Base-by-base conservation (phyloP, 2,113 vertebrate genomes). In the Oxygymnocypris stewartii region DNA sequence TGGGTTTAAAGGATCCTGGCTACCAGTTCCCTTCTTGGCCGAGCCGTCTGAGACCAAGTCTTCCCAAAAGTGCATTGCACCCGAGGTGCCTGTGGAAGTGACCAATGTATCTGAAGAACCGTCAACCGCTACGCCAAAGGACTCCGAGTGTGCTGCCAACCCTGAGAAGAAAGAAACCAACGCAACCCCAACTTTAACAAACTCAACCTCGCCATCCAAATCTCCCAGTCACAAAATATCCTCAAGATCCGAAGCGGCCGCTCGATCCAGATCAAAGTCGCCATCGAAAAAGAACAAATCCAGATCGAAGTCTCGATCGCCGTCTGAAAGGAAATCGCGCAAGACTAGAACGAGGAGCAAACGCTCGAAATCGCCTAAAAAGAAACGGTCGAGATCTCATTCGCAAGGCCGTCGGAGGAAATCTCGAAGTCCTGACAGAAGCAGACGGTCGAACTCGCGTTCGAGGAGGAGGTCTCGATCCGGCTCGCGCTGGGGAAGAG, bases 391-490 rank as follows among this genome's bases (percentile, higher is more conserved):
- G 3, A 92, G 90, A 35, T 93, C 92, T 42, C 86, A 76, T 71
- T 92, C 93, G 0, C 82, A 79, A 6, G 51, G 65, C 1, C 79
- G 61, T 20, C 88, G 84, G 71, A 92, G 84, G 42, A 87, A 80
- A 6, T 92, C 89, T 25, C 87, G 87, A 54, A 90, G 89, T 13
- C 77, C 82, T 5, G 86, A 88, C 16, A 86, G 88, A 73, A 85
- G 83, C 5, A 90, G 80, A 44, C 90, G 88, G 1, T 95, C 94
- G 1, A 88, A 88, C 40, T 94, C 93, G 0, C 88, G 88, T 13
- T 94, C 95, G 0, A 94, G 95, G 37, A 93, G 95, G 23, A 94
- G 84, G 92, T 95, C 79, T 95, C 95, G 5, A 92, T 95, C 87
- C 95, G 95, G 11, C 14, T 89, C 88, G 2, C 93, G 96, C 47